Percentiles rank a stretch among this genome's conserved stretches.
Conservation (phyloP, 2,888 invertebrate species). For the Macrosiphum euphorbiae region DNA sequence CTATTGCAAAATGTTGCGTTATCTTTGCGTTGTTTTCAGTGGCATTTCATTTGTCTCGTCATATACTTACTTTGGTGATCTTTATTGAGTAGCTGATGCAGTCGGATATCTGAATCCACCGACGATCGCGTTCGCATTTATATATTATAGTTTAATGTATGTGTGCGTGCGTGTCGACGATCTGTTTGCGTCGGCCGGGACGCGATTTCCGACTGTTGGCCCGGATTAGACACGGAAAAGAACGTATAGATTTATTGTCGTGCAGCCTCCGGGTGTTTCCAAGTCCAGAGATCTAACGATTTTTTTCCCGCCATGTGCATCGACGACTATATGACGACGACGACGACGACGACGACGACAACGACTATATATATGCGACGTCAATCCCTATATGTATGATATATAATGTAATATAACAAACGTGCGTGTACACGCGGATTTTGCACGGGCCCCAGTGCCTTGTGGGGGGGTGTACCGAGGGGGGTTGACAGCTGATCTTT, state of each 20-base stretch:
- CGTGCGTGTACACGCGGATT: constrained; percentile 38
- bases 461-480: not conserved
- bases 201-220: not conserved
- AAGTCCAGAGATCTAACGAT: constrained; percentile 57
- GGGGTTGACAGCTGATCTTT: constrained; percentile 63
- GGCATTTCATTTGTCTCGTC: not conserved
- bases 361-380: not conserved
- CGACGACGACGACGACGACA: not conserved
- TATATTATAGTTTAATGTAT: not conserved
- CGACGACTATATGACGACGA: not conserved
- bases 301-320: constrained; percentile 44
- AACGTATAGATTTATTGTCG: constrained; percentile 34
- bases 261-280: constrained; percentile 25
- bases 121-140: not conserved
- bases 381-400: constrained; percentile 18
- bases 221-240: constrained; percentile 28
- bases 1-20: not conserved
- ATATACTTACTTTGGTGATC: not conserved
- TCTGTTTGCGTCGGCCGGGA: not conserved
- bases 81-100: not conserved
- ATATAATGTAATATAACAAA: constrained; percentile 19
- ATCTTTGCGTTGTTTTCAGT: not conserved
- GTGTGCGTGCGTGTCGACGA: not conserved
- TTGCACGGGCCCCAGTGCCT: constrained; percentile 44
- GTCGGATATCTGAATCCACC: not conserved